Evolutionary conservation across 1,140 invertebrate species (phyloP).

Genomic region (Philopotamus ludificatus): DNA sequence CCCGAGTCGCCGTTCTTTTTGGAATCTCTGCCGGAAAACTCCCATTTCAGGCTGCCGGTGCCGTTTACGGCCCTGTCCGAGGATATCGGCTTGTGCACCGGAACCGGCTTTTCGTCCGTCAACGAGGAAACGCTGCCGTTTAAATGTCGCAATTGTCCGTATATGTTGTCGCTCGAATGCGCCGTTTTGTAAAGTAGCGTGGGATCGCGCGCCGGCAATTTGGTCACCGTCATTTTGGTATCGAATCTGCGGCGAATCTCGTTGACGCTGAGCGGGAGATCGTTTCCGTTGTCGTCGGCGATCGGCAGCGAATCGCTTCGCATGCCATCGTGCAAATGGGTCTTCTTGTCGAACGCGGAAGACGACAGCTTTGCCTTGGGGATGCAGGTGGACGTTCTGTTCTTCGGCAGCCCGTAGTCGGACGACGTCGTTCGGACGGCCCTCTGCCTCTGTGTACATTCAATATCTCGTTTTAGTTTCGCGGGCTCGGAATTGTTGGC

Average conservation of each 20-base stretch:
- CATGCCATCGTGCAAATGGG: slow-evolving; percentile 9
- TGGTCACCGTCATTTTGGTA: slow-evolving; percentile 54
- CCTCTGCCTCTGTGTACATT: slow-evolving; percentile 34
- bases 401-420: slow-evolving; percentile 44
- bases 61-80: slow-evolving; percentile 46
- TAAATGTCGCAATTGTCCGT: slow-evolving; percentile 50
- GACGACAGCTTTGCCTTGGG: slow-evolving; percentile 50
- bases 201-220: slow-evolving; percentile 49
- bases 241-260: slow-evolving; percentile 59
- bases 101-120: slow-evolving; percentile 51
- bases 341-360: slow-evolving; percentile 44
- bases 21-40: slow-evolving; percentile 47
- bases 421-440: slow-evolving; percentile 45
- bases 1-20: slow-evolving; percentile 43
- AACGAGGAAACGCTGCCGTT: slow-evolving; percentile 42
- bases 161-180: slow-evolving; percentile 48
- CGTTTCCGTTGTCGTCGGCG: slow-evolving; percentile 58
- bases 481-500: slow-evolving; percentile 11
- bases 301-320: slow-evolving; percentile 35
- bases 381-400: slow-evolving; percentile 51
- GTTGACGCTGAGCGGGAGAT: slow-evolving; percentile 54
- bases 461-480: slow-evolving; percentile 31
- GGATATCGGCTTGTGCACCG: slow-evolving; percentile 49
- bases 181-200: slow-evolving; percentile 44
- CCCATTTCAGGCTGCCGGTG: slow-evolving; percentile 46